Evolutionary conservation across 2,888 invertebrate species (phyloP), one percentile per base, ranked within the genome.

Genomic region (Temnothorax ravouxi): DNA sequence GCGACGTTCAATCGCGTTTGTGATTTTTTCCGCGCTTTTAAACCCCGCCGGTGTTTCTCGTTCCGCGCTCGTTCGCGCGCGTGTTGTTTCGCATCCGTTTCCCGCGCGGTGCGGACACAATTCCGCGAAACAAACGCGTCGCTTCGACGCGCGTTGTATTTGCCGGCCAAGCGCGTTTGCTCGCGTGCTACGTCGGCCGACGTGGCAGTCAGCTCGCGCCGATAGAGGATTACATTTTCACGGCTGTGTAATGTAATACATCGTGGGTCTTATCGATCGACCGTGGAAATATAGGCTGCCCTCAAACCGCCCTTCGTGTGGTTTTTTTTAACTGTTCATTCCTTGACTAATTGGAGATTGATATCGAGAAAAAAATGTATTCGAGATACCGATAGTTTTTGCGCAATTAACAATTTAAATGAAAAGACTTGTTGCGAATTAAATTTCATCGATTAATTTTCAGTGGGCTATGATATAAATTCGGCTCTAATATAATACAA

Each of bases 51-150:
- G 84, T 75, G 67, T 86, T 87, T 87, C 47, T 71, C 86, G 75
- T 54, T 29, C 21, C 50, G 64, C 52, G 64, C 38, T 64, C 38
- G 21, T 52, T 11, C 15, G 25, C 50, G n/a, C 29, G 13, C 9
- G n/a, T 50, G 59, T 72, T 79, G 29, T 67, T 83, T 82, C 66
- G 38, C 71, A 6, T 67, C 56, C 69, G 18, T 54, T 54, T 77
- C 6, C 50, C 47, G n/a, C n/a, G n/a, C n/a, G 18, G 29, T 25
- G 64, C 56, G 47, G 56, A 34, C 84, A 47, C 66, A 62, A 79
- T 79, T 56, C 84, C 86, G 38, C 64, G 71, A 86, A 87, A 89
- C 84, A 87, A 87, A 87, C 71, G 86, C 86, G 86, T 77, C 86
- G 79, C 79, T 86, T 83, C 88, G 83, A 86, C 84, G 75, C 84